Evolutionary conservation across 2,888 invertebrate genomes (phyloP).

Genomic region (Sesamia inferens): DNA sequence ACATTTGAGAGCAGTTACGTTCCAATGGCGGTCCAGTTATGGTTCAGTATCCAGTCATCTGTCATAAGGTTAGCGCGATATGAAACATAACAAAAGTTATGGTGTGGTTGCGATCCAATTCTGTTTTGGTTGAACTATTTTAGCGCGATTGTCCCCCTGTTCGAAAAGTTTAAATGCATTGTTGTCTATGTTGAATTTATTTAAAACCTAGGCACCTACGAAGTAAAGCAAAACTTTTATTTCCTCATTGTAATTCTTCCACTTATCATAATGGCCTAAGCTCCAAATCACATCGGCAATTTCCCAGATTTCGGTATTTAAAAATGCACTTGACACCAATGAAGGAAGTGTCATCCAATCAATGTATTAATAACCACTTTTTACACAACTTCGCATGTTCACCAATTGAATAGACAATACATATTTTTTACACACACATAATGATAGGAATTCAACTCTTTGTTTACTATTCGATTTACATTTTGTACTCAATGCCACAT

Average conservation of each 20-base stretch:
- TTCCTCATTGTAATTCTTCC: no score
- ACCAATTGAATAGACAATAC: constrained; percentile 54
- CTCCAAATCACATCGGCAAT: neutral
- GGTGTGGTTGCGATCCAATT: no score
- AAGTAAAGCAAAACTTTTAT: neutral
- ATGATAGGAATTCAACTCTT: constrained; percentile 51
- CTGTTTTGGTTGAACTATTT: no score
- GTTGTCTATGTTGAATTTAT: neutral
- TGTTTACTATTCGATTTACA: constrained; percentile 44
- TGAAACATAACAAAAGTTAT: no score
- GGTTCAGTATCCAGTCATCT: no score
- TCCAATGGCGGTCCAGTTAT: no score
- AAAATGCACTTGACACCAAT: constrained; percentile 51
- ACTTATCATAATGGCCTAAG: neutral
- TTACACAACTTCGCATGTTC: constrained; percentile 41
- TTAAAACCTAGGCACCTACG: no score
- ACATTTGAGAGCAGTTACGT: no score
- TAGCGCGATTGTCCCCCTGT: no score
- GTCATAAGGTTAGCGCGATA: no score
- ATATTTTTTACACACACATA: constrained; percentile 31
- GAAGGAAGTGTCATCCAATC: constrained; percentile 48
- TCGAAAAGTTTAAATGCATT: no score
- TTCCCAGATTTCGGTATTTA: neutral
- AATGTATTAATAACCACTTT: constrained; percentile 36
- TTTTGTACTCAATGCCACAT: constrained; percentile 58